phyloP scores from a whole-genome alignment of 2,797 vertebrate genomes.

The Distichodus sexfasciatus region DNA sequence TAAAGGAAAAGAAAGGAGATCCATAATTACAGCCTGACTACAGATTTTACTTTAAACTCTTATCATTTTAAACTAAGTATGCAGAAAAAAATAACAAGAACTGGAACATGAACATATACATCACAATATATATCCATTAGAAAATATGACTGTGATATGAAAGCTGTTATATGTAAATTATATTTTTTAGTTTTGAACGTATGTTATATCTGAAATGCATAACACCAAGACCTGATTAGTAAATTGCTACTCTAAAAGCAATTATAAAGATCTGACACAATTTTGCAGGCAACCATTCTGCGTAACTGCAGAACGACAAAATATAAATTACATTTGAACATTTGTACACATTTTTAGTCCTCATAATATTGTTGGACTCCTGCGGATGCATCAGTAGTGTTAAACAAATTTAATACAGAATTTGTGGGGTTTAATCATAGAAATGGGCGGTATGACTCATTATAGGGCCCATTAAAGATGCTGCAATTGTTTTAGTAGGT shows the following conservation, averaged over 20 bases:
- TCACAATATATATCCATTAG: conserved; percentile 11
- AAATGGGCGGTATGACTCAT: not conserved
- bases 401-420: not conserved
- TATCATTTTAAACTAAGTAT: conserved; percentile 27
- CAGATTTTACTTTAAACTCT: conserved; percentile 7
- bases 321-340: too few species aligned
- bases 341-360: too few species aligned
- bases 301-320: too few species aligned
- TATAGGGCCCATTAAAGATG: not conserved
- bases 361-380: too few species aligned
- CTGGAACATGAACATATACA: conserved; percentile 27
- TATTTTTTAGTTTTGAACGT: not conserved
- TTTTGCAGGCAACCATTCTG: too few species aligned
- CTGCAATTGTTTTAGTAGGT: not conserved
- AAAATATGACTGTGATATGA: not conserved
- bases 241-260: too few species aligned
- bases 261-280: too few species aligned
- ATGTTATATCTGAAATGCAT: not conserved
- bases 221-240: too few species aligned
- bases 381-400: too few species aligned
- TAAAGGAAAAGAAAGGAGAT: not conserved
- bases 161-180: not conserved
- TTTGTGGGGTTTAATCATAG: not conserved
- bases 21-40: not conserved
- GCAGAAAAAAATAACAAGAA: not conserved